These are phyloP conservation scores for Clarias macrocephalus DNA, from an alignment of 2,113 vertebrate genomes.

Conservation along the genomic window DNA sequence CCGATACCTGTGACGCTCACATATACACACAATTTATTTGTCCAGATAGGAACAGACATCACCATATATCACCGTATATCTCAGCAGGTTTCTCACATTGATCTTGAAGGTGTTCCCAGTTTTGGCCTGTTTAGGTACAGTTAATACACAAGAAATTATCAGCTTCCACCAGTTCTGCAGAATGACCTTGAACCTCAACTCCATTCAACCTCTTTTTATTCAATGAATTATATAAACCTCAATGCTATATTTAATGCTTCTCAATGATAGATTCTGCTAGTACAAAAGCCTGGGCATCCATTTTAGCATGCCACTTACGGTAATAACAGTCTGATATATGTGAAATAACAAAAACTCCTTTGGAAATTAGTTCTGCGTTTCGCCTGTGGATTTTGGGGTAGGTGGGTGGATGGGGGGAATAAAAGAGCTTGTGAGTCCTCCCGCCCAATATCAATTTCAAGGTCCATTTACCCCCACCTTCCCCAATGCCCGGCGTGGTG, in stretches of 20 bases:
- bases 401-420: conserved; percentile 34
- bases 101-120: background rate
- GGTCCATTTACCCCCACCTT: conserved; percentile 57
- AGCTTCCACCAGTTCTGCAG: background rate
- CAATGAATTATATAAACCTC: conserved; percentile 20
- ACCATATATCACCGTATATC: background rate
- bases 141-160: background rate
- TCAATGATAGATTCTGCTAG: conserved; percentile 30
- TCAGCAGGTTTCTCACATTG: background rate
- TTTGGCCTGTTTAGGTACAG: background rate
- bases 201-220: background rate
- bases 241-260: background rate
- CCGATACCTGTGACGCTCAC: conserved; percentile 1
- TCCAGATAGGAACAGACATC: conserved; percentile 19
- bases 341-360: conserved; percentile 46
- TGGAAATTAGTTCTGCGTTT: conserved; percentile 52
- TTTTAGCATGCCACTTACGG: conserved; percentile 45
- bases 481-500: conserved; percentile 49
- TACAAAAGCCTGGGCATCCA: conserved; percentile 40
- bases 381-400: conserved; percentile 50
- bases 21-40: background rate
- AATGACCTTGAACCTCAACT: conserved; percentile 9
- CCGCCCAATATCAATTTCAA: conserved; percentile 60
- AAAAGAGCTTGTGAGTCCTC: conserved; percentile 52
- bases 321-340: conserved; percentile 47